Evolutionary conservation across 2,888 invertebrate species (phyloP), one percentile per base, ranked within the genome.

Genomic region (Cataglyphis cursor): DNA sequence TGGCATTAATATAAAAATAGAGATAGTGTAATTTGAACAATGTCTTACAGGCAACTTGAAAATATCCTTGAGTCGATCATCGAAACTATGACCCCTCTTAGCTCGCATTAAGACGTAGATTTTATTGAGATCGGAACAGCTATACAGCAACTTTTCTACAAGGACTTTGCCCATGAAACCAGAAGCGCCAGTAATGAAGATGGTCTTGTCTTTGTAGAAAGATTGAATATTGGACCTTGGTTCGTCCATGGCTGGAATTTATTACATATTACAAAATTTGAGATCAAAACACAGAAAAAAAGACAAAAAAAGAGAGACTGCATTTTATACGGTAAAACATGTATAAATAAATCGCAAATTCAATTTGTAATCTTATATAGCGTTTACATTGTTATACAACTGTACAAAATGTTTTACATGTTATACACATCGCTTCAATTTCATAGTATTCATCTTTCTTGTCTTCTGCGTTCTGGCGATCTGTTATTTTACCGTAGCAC

Each of bases 161-260:
- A 95, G 91, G 1, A 95, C 94, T 91, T 95, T 95, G 41, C 95
- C 95, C 92, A 95, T 93, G 72, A 95, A 94, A 31, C 95, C 95
- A 4, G 95, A 92, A 9, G 93, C 95, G 0, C 95, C 95, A 24
- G 95, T 95, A 24, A 95, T 92, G 51, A 95, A 95, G 41, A 95
- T 90, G 0, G 92, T 94, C 82, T 94, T 93, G n/a, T 91, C 94
- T 80, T 83, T 89, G 80, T 93, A 94, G 81, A 93, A 94, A 12
- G 87, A 84, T 66, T 93, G 93, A 70, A 94, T 92, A 54, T 92
- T 89, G 44, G 85, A 90, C 10, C 18, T 48, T 35, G 87, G 68
- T 48, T 91, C 89, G 0, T 76, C 83, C 93, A 93, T 93, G 59
- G 81, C 83, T 72, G 31, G 2, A 48, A 82, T 65, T 21, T 41